A percentile compares a stretch with the other conserved stretches of the same genome.
phyloP scores from a whole-genome alignment of 2,888 invertebrate species.

The Pollenia griseotomentosa region DNA sequence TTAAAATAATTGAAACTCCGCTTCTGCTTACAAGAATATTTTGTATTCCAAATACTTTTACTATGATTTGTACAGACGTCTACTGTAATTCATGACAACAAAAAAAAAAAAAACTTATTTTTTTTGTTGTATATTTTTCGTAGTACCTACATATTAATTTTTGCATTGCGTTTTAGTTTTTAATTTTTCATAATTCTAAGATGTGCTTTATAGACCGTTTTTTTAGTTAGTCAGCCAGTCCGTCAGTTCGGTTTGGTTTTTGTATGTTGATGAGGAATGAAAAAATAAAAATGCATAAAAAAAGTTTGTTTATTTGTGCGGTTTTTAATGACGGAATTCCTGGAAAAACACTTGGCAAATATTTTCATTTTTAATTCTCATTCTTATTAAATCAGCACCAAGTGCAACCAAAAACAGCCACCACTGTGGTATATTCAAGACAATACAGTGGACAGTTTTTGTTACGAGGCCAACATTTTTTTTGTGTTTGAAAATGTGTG shows the following conservation, averaged over 20 bases:
- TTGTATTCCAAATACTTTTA: constrained; percentile 20
- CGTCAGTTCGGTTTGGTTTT: constrained; percentile 7
- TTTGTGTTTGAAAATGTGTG: constrained; percentile 7
- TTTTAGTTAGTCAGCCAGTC: not conserved
- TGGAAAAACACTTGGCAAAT: constrained; percentile 79
- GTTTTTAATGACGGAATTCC: constrained; percentile 79
- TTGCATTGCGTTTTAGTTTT: constrained; percentile 62
- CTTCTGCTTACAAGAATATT: not conserved
- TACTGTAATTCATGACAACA: constrained; percentile 50
- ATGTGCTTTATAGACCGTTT: constrained; percentile 59
- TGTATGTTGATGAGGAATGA: constrained; percentile 25
- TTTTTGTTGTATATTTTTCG: not conserved
- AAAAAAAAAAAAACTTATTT: constrained; percentile 27
- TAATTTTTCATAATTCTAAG: constrained; percentile 54
- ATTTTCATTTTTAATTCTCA: constrained; percentile 59
- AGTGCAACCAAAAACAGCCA: constrained; percentile 25
- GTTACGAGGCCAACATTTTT: constrained; percentile 40
- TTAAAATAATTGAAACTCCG: not conserved
- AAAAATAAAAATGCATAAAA: constrained; percentile 28
- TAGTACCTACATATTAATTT: constrained; percentile 32
- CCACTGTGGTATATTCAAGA: constrained; percentile 17
- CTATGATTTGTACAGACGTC: constrained; percentile 53
- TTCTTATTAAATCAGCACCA: constrained; percentile 16
- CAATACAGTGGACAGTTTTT: constrained; percentile 44
- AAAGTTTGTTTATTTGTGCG: constrained; percentile 78